Conservation (phyloP, 2,113 vertebrate genomes). For the Panthera uncia region DNA sequence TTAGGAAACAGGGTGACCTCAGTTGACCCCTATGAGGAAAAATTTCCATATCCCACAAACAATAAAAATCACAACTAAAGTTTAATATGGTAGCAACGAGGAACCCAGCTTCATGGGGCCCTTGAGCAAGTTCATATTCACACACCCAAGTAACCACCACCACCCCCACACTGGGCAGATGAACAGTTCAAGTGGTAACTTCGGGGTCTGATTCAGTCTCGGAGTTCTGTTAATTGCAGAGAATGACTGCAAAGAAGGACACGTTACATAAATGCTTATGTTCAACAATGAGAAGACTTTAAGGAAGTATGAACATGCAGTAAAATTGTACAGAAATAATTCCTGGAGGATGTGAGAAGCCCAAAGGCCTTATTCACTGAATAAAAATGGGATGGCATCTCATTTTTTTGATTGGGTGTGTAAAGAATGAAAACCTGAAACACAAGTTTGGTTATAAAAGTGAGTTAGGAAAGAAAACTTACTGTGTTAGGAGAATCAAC, state of each 20-base stretch:
- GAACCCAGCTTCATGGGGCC: background rate
- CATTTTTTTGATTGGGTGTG: background rate
- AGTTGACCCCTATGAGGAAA: slow-evolving; percentile 3
- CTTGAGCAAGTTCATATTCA: background rate
- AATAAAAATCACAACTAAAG: slow-evolving; percentile 15
- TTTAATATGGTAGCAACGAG: background rate
- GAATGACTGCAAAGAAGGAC: background rate
- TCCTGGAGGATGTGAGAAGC: background rate
- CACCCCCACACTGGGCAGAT: background rate
- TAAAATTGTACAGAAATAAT: background rate
- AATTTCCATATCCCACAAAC: slow-evolving; percentile 21
- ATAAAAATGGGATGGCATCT: background rate
- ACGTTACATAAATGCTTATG: background rate
- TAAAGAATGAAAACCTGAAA: slow-evolving; percentile 50
- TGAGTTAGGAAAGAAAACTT: slow-evolving; percentile 29
- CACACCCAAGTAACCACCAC: background rate
- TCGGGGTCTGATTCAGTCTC: background rate
- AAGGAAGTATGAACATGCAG: background rate
- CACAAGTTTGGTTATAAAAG: background rate
- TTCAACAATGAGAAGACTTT: background rate
- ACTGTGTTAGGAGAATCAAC: background rate
- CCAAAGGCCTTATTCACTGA: background rate
- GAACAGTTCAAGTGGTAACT: background rate
- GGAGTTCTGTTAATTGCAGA: background rate
- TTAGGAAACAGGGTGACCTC: slow-evolving; percentile 51